Evolutionary conservation across 2,888 invertebrate genomes (phyloP).

Genomic region (Morinoia aosen): DNA sequence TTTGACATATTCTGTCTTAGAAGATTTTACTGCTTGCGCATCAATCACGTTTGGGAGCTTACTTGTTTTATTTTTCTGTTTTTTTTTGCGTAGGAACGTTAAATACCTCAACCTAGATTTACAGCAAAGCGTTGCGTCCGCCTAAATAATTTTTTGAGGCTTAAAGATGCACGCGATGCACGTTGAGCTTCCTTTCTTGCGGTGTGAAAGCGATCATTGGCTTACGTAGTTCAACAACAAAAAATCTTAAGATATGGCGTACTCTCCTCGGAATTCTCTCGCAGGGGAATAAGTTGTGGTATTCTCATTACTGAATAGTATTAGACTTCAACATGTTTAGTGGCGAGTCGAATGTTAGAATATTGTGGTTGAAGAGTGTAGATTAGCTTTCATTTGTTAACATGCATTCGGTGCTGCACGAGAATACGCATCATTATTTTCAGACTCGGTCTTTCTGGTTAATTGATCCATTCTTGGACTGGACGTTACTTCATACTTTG

Average conservation of each 20-base stretch:
- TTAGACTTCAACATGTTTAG: background rate
- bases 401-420: conserved; percentile 14
- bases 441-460: background rate
- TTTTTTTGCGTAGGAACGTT: background rate
- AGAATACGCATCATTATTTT: background rate
- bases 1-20: background rate
- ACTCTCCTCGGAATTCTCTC: background rate
- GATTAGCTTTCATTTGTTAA: conserved; percentile 25
- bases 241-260: background rate
- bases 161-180: background rate
- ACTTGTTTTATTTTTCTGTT: background rate
- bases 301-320: conserved; percentile 32
- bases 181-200: conserved; percentile 9
- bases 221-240: background rate
- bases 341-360: background rate
- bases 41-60: background rate
- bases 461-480: background rate
- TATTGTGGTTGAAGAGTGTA: background rate
- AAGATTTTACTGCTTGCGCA: background rate
- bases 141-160: background rate
- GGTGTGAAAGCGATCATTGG: background rate
- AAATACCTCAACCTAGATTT: background rate
- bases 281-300: background rate
- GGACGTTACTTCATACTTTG: background rate
- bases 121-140: background rate